Conservation (phyloP, 2,113 vertebrate genomes). For the Chauna torquata region DNA sequence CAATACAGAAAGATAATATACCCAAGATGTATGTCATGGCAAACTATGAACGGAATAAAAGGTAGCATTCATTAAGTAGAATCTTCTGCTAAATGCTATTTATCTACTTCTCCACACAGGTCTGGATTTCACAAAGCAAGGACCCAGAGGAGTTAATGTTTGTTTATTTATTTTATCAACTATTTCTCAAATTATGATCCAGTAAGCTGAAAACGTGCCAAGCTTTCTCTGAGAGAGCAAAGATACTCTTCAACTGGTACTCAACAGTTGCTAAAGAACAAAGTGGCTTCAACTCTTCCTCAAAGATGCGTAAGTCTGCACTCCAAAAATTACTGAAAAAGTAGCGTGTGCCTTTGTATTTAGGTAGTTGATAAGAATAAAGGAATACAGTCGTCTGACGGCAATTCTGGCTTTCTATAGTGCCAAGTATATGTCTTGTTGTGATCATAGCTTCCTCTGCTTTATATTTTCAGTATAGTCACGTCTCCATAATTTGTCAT, state of each 20-base stretch:
- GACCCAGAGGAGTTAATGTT: not conserved
- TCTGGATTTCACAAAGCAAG: not conserved
- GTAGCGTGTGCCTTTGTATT: not conserved
- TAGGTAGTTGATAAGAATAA: not conserved
- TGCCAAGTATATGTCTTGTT: not conserved
- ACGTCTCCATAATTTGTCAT: not conserved
- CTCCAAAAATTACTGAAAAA: not conserved
- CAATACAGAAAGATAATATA: not conserved
- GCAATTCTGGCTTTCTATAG: not conserved
- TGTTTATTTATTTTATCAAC: not conserved
- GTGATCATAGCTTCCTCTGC: not conserved
- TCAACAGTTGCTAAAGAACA: not conserved
- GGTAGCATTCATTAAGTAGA: not conserved
- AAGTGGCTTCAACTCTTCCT: not conserved
- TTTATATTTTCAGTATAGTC: not conserved
- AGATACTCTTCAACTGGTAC: not conserved
- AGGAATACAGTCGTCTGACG: not conserved
- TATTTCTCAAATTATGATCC: not conserved
- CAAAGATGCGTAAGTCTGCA: not conserved
- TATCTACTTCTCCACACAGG: not conserved
- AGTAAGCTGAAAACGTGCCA: not conserved
- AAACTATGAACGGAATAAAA: not conserved
- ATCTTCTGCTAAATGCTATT: not conserved
- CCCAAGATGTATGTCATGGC: rapidly evolving
- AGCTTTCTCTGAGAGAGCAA: not conserved